Evolutionary conservation across 2,113 vertebrate species (phyloP), one percentile per base, ranked within the genome.

Genomic region (Pogonocichla stellata): DNA sequence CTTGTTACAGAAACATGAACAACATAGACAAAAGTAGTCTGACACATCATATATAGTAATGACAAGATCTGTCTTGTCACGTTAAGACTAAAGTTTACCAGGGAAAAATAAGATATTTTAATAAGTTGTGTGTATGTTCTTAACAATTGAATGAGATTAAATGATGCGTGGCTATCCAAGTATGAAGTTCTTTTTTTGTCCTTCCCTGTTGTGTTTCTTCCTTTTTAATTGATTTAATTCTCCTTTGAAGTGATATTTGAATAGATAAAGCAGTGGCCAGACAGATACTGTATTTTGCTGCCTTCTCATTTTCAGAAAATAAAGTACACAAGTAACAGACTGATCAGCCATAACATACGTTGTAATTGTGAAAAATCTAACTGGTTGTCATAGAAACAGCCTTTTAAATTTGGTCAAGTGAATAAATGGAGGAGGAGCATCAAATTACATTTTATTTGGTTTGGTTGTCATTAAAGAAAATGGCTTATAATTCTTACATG

Each of bases 41-140:
- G 18, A 38, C 29, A 48, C 6, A 25, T 57, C 29, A 19, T 20
- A 18, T n/a, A 42, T 4, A 51, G 14, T 48, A 88, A 42, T 54
- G 43, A 78, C 28, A 57, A 28, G 19, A 58, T 51, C 23, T 34
- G 7, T 80, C 45, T 56, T 31, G 14, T 53, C 47, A 57, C 3
- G 3, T 73, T 70, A 73, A 64, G 34, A 61, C 10, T 51, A 4
- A 22, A 33, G 13, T 28, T 77, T 65, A n/a, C 12, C 34, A 40
- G 19, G n/a, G 23, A 80, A 80, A 36, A 58, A n/a, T 31, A 34
- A 31, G 19, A n/a, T 54, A 84, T 15, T 48, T 48, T 48, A 48
- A 14, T 48, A 40, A 74, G 19, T 11, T 24, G 13, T 1, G 0
- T 24, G 2, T 58, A 12, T 43, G 10, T 56, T 26, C 4, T 0